A percentile compares a stretch with the other conserved stretches of the same genome.
These are phyloP conservation scores for Panulirus ornatus DNA, from an alignment of 1,140 invertebrate species.

Conservation along the genomic window DNA sequence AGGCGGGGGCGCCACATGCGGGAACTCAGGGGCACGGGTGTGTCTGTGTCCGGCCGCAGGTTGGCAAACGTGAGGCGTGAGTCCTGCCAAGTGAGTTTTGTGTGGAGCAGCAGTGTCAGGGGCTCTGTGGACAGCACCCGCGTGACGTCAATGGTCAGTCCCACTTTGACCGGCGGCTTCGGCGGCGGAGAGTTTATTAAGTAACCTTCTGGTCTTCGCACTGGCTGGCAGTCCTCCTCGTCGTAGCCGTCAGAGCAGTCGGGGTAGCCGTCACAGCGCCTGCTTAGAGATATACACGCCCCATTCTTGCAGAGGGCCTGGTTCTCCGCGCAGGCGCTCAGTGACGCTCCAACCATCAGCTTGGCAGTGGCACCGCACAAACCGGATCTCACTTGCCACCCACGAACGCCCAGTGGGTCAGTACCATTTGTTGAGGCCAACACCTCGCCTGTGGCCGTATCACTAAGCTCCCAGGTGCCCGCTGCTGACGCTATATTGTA, in stretches of 20 bases:
- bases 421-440: conserved; percentile 28
- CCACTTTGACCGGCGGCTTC: conserved; percentile 13
- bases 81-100: conserved; percentile 39
- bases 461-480: conserved; percentile 47
- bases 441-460: neutral
- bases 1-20: conserved; percentile 56
- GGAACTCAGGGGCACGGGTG: conserved; percentile 23
- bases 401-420: conserved; percentile 26
- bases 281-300: conserved; percentile 13
- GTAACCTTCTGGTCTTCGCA: conserved; percentile 32
- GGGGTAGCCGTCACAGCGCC: conserved; percentile 63
- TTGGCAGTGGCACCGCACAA: neutral
- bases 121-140: conserved; percentile 54
- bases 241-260: conserved; percentile 61
- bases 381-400: conserved; percentile 30
- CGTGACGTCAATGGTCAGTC: conserved; percentile 29
- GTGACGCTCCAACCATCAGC: neutral
- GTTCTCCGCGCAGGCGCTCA: conserved; percentile 17
- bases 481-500: conserved; percentile 3
- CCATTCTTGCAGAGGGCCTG: conserved; percentile 35
- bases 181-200: conserved; percentile 49
- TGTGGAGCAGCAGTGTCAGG: conserved; percentile 40
- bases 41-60: conserved; percentile 27
- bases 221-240: conserved; percentile 58
- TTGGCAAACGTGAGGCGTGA: conserved; percentile 51